Conservation (phyloP, 2,888 invertebrate genomes). For the Hydroisotoma schaefferi region DNA sequence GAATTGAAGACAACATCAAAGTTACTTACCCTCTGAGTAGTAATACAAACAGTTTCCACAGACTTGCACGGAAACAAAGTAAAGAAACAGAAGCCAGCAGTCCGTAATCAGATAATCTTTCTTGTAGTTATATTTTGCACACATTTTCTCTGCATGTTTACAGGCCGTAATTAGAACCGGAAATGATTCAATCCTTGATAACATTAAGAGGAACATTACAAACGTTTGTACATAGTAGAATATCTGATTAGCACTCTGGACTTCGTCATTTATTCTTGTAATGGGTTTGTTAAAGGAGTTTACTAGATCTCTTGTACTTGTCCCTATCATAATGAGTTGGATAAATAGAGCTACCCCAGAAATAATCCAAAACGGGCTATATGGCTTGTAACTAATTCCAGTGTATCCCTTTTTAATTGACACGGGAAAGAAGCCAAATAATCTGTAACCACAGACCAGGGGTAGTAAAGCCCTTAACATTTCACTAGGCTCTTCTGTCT, state of each 20-base stretch:
- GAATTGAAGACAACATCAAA: neutral
- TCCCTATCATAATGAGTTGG: slow-evolving; percentile 18
- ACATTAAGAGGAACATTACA: slow-evolving; percentile 26
- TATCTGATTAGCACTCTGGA: slow-evolving; percentile 15
- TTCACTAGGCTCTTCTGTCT: slow-evolving; percentile 1
- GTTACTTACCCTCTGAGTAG: slow-evolving; percentile 22
- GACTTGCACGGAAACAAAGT: slow-evolving; percentile 14
- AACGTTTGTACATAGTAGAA: slow-evolving; percentile 32
- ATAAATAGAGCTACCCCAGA: slow-evolving; percentile 12
- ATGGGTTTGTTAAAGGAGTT: neutral
- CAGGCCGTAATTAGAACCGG: slow-evolving; percentile 27
- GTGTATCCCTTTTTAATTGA: slow-evolving; percentile 8
- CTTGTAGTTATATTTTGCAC: slow-evolving; percentile 21
- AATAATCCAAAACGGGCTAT: slow-evolving; percentile 15
- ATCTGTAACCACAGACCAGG: slow-evolving; percentile 17
- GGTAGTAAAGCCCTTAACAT: slow-evolving; percentile 19
- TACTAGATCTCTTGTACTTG: neutral
- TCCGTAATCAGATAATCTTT: slow-evolving; percentile 24
- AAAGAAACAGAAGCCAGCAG: slow-evolving; percentile 18
- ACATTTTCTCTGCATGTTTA: slow-evolving; percentile 24
- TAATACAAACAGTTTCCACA: slow-evolving; percentile 24
- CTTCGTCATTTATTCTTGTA: slow-evolving; percentile 1
- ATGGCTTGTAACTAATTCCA: neutral
- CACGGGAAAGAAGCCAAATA: slow-evolving; percentile 28
- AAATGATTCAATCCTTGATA: slow-evolving; percentile 13